Evolutionary conservation across 64 coral and sea anemone genomes (phyloP), one percentile per base, ranked within the genome.

Genomic region (Montipora capricornis): DNA sequence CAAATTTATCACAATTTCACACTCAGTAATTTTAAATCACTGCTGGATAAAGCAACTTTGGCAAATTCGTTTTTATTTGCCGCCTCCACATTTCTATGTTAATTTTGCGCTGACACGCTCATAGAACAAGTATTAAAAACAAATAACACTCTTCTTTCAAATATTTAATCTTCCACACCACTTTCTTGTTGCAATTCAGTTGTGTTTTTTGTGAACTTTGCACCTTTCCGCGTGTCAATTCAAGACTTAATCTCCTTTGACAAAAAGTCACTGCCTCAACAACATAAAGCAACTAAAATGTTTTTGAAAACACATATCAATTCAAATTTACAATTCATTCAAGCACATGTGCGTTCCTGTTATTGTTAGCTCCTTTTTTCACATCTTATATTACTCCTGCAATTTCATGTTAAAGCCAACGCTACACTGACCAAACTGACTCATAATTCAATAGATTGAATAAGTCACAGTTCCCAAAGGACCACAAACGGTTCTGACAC

Each of bases 371-470:
- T 74, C 8, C 68, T 87, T 61, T 69, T 87, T 50, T 87, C 20
- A 87, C 47, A 49, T 74, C 84, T 74, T 50, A 87, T 73, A 74
- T 87, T 74, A 87, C 46, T 87, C 84, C 68, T 67, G 15, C 47
- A 87, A 87, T 87, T 75, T 48, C 58, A 86, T 86, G 68, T 69
- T 86, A 68, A 86, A 86, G 82, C 82, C 62, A 86, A 86, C 60
- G 44, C 49, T 74, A 74, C 62, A 8, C 47, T 24, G 24, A 24
- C 24, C 74, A 67, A 87, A 87, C 62, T 74, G 68, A 87, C 84
- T 73, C 84, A 74, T 87, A 73, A 73, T 74, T 87, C 84, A 87
- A 87, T 87, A 74, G 64, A 87, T 47, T 74, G 13, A 68, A 87
- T 74, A 75, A 73, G 66, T 76, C 11, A 76, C 44, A 76, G 2